A percentile compares a stretch with the other conserved stretches of the same genome.
These are phyloP conservation scores for Pediacus dermestoides DNA, from an alignment of 2,888 invertebrate genomes.

Conservation along the genomic window DNA sequence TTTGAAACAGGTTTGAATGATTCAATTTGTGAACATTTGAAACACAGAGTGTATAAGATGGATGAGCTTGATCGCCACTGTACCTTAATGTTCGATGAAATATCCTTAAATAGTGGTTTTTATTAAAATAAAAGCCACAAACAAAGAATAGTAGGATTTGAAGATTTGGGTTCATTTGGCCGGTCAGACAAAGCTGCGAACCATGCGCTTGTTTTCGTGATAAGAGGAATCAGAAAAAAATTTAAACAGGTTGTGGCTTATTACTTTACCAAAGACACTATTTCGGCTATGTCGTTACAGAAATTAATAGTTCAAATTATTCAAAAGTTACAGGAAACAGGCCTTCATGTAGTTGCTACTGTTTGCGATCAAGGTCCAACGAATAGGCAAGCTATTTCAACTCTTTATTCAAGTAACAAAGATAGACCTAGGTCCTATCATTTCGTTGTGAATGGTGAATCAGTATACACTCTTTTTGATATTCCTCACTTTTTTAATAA, in stretches of 20 bases:
- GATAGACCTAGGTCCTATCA: slow-evolving; percentile 4
- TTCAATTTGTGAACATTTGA: slow-evolving; percentile 18
- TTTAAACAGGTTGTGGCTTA: slow-evolving; percentile 13
- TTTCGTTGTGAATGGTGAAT: slow-evolving; percentile 10
- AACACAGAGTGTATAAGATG: slow-evolving; percentile 17
- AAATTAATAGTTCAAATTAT: slow-evolving; percentile 12
- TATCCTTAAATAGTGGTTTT: slow-evolving; percentile 20
- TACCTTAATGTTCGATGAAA: slow-evolving; percentile 28
- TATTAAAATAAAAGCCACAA: slow-evolving; percentile 18
- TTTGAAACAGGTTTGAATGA: slow-evolving; percentile 22
- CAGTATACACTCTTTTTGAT: slow-evolving; percentile 12
- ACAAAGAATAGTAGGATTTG: slow-evolving; percentile 21
- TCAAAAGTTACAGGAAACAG: slow-evolving; percentile 9
- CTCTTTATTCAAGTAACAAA: not conserved
- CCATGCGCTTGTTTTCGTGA: slow-evolving; percentile 14
- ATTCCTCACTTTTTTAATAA: no score
- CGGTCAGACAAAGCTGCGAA: slow-evolving; percentile 12
- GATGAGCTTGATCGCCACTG: slow-evolving; percentile 20
- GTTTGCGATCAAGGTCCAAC: slow-evolving; percentile 15
- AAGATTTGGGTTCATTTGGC: slow-evolving; percentile 23
- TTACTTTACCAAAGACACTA: slow-evolving; percentile 15
- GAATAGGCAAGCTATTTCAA: slow-evolving; percentile 8
- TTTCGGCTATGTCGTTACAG: slow-evolving; percentile 9
- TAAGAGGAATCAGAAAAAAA: slow-evolving; percentile 9
- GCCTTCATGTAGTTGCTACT: slow-evolving; percentile 11